Evolutionary conservation across 2,888 invertebrate species (phyloP).

Genomic region (Cordylochernes scorpioides): DNA sequence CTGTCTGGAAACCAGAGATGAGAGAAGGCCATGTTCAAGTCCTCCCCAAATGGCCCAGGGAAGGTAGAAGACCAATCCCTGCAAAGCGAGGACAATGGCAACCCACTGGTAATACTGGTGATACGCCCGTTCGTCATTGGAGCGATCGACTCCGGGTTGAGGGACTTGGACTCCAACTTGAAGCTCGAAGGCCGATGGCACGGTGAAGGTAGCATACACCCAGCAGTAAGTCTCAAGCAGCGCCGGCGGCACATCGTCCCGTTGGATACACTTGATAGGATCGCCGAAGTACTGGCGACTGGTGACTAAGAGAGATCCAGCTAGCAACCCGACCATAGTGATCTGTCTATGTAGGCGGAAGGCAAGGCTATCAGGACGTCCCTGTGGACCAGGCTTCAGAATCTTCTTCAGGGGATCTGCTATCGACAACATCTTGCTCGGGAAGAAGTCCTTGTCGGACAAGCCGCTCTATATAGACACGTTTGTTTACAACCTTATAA

Average conservation of each 20-base stretch:
- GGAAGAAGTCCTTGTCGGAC: too few species aligned
- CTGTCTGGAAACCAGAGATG: too few species aligned
- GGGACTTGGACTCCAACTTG: conserved; percentile 34
- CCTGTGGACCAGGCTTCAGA: too few species aligned
- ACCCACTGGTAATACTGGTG: conserved; percentile 17
- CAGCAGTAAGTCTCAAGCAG: conserved; percentile 83
- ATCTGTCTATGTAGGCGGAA: too few species aligned
- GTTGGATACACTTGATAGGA: conserved; percentile 46
- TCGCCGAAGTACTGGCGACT: conserved; percentile 87
- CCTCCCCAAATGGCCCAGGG: conserved; percentile 61
- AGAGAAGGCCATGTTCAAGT: conserved; percentile 34
- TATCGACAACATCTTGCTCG: too few species aligned
- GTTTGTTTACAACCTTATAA: too few species aligned
- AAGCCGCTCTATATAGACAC: too few species aligned
- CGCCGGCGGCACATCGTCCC: conserved; percentile 48
- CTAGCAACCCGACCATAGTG: too few species aligned
- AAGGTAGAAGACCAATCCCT: conserved; percentile 53
- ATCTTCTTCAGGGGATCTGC: too few species aligned
- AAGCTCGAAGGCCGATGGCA: conserved; percentile 28
- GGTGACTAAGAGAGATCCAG: too few species aligned
- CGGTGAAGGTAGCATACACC: conserved; percentile 68
- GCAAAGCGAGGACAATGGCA: conserved; percentile 15
- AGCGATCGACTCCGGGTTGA: conserved; percentile 42
- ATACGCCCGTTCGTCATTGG: conserved; percentile 10
- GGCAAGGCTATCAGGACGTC: too few species aligned